These are phyloP conservation scores for Cyphomyrus discorhynchus DNA, from an alignment of 2,113 vertebrate genomes.

Conservation along the genomic window DNA sequence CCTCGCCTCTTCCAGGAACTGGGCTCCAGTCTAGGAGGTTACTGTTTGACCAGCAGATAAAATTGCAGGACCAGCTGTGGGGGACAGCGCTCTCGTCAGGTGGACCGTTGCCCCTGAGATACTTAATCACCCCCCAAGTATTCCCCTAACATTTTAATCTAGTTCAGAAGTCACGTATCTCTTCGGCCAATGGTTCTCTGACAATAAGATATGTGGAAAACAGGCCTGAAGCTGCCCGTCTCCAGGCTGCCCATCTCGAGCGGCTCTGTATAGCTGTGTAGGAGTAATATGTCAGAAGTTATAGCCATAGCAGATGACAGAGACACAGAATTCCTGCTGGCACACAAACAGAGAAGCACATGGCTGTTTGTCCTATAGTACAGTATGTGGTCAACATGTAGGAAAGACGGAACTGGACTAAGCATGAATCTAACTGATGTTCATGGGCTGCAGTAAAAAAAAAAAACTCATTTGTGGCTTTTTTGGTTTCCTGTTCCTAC, in stretches of 20 bases:
- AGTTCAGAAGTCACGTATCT: background rate
- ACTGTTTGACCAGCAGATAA: background rate
- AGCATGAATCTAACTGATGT: background rate
- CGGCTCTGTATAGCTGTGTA: background rate
- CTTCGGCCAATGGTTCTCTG: background rate
- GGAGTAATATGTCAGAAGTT: background rate
- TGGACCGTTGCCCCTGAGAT: background rate
- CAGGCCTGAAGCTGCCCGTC: background rate
- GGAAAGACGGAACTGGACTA: background rate
- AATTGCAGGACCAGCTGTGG: background rate
- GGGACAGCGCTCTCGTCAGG: background rate
- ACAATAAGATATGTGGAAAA: background rate
- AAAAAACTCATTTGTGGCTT: background rate
- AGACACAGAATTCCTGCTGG: background rate
- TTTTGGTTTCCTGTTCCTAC: background rate
- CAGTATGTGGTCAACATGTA: background rate
- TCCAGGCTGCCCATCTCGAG: background rate
- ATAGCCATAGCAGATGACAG: slow-evolving; percentile 9
- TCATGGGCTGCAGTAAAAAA: background rate
- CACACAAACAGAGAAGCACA: background rate
- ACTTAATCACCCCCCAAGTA: background rate
- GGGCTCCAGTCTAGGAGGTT: background rate
- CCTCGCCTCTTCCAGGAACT: background rate
- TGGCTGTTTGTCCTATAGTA: background rate
- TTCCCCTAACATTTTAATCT: background rate